phyloP scores from a whole-genome alignment of 2,797 vertebrate genomes.

The Gastrophryne carolinensis region DNA sequence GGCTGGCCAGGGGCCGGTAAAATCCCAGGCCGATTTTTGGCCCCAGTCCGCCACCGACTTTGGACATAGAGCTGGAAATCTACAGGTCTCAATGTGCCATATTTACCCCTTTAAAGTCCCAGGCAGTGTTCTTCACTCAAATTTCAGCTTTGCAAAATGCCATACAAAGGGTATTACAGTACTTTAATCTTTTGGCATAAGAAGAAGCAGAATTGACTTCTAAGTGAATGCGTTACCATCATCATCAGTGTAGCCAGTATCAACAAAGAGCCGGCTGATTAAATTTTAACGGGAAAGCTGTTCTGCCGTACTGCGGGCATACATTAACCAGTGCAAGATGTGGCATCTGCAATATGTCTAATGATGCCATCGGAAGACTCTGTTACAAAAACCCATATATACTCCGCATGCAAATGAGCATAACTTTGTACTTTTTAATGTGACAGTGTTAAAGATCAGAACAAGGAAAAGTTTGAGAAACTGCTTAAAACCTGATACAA shows the following conservation, averaged over 20 bases:
- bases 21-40: too few relatives aligned
- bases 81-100: neutral
- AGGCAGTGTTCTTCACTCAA: conserved; percentile 6
- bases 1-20: too few relatives aligned
- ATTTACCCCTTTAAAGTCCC: conserved; percentile 13
- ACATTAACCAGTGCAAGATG: conserved; percentile 32
- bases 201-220: conserved; percentile 40
- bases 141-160: neutral
- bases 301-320: conserved; percentile 22
- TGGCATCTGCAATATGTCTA: conserved; percentile 35
- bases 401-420: conserved; percentile 38
- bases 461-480: conserved; percentile 15
- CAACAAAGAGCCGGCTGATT: conserved; percentile 43
- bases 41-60: too few relatives aligned
- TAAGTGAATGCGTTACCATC: conserved; percentile 45
- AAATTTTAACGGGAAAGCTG: conserved; percentile 49
- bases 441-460: conserved; percentile 33
- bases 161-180: conserved; percentile 9
- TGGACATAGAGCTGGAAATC: neutral
- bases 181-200: conserved; percentile 45
- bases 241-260: conserved; percentile 38
- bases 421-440: conserved; percentile 36
- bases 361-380: conserved; percentile 35
- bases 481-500: conserved; percentile 24
- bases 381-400: conserved; percentile 26